Evolutionary conservation across 1,140 invertebrate species (phyloP), one percentile per base, ranked within the genome.

Genomic region (Argopecten irradians): DNA sequence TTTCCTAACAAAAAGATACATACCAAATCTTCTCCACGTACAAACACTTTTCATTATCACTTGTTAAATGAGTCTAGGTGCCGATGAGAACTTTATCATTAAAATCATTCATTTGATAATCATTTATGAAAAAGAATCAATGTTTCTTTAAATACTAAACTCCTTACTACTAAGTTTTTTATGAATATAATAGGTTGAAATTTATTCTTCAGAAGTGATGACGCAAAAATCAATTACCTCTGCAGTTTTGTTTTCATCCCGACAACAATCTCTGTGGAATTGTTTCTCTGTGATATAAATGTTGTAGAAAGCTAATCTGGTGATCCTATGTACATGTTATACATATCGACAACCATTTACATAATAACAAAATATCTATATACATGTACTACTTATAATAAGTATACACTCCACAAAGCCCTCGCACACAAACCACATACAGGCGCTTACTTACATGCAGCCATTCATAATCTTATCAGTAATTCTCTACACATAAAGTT

Each of bases 321-420:
- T 46, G n/a, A 71, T 71, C n/a, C 5, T 71, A 71, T 71, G n/a
- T 71, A 71, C 55, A 28, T 28, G n/a, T 71, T n/a, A 71, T 71
- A 71, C 55, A 22, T 1, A 28, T 71, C 22, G 55, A 71, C 55
- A 71, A 71, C 55, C 55, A 71, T 71, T 71, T 71, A 71, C 11
- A 71, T 71, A 71, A 28, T 71, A 71, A 71, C n/a, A 71, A 71
- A 71, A 71, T 71, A n/a, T 71, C 55, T 71, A 71, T 71, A 28
- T 71, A 71, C 55, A 71, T 71, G n/a, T 28, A 28, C 55, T 71
- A 71, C 55, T 5, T 39, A 39, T 71, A 71, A n/a, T 71, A 71
- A 71, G 55, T 71, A 71, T 71, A 71, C 55, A 71, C 55, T 71
- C 55, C 55, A 71, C 55, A 71, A 71, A 71, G n/a, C 28, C 28